Evolutionary conservation across 2,113 vertebrate species (phyloP).

Genomic region (Pedetes capensis): DNA sequence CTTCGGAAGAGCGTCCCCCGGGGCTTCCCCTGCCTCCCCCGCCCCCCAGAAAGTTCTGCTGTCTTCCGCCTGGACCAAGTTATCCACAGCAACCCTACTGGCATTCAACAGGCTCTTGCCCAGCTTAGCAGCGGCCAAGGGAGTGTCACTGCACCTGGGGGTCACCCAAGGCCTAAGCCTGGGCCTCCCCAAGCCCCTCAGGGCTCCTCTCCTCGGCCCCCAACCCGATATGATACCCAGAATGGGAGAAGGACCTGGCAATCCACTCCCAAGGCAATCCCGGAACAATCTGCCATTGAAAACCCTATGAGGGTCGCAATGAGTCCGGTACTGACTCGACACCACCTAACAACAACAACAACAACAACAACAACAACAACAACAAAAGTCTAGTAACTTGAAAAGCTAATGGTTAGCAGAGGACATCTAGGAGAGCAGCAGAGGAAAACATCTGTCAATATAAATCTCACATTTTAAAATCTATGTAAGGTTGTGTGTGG

Average conservation of each 20-base stretch:
- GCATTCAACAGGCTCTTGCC: constrained; percentile 82
- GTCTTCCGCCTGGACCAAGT: constrained; percentile 83
- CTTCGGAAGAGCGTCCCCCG: constrained; percentile 75
- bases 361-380: accelerated
- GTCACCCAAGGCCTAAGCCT: constrained; percentile 54
- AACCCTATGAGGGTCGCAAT: no score
- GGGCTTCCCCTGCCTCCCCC: constrained; percentile 74
- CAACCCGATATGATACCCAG: constrained; percentile 12
- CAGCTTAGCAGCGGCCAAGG: constrained; percentile 77
- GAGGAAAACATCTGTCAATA: no score
- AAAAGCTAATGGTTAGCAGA: no score
- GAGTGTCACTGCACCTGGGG: constrained; percentile 49
- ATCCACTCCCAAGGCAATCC: no score
- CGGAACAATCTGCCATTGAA: no score
- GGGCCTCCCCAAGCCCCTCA: constrained; percentile 47
- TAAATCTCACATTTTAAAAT: no score
- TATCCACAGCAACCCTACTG: constrained; percentile 83
- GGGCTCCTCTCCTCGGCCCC: constrained; percentile 36
- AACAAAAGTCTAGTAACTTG: no score
- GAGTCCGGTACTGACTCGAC: no score
- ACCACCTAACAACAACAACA: no score
- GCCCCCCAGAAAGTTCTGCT: constrained; percentile 76
- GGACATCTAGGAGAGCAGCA: no score
- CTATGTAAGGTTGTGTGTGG: no score
- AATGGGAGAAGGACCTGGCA: no score